Evolutionary conservation across 53 echinoderm and acorn worm species (phyloP), one percentile per base, ranked within the genome.

Genomic region (Zoroaster sp.): DNA sequence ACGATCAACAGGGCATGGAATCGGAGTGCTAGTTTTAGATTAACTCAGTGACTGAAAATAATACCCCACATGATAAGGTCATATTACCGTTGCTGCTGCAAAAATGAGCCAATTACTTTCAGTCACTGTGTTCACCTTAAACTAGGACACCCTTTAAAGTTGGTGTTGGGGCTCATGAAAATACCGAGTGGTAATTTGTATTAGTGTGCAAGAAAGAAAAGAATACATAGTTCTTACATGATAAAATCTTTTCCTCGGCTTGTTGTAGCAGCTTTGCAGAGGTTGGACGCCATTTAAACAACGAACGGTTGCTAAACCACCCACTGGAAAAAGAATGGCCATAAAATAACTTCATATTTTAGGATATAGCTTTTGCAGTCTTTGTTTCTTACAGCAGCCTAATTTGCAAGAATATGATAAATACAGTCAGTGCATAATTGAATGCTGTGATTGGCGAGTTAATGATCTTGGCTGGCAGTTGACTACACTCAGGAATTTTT

Each of bases 161-260:
- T 35, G 72, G 40, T 17, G 34, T 35, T 15, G 72, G 18, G 15
- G 18, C n/a, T 11, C 31, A 83, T 72, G 33, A 11, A 71, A 5
- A 31, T 17, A 0, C 0, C 40, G 44, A 2, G 42, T 5, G 32
- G 3, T 71, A 44, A 34, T 3, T 46, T 11, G 7, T 39, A 12
- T 40, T 43, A 12, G 31, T 54, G 18, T 18, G 15, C 3, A 18
- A 88, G 1, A 28, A 63, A 68, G 25, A 36, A 20, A 35, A 36
- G 18, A 32, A 75, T 7, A 31, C 52, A 35, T 37, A 12, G 3
- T 32, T 70, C 97, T 95, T 92, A 97, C 97, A 92, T 51, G 78
- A 74, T 38, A 97, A 54, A 54, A 97, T 93, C 36, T 89, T 94
- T 74, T 92, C 86, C 72, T 97, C 98, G 32, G 94, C 95, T 55